Evolutionary conservation across 2,888 invertebrate genomes (phyloP), one percentile per base, ranked within the genome.

Genomic region (Apotomis betuletana): DNA sequence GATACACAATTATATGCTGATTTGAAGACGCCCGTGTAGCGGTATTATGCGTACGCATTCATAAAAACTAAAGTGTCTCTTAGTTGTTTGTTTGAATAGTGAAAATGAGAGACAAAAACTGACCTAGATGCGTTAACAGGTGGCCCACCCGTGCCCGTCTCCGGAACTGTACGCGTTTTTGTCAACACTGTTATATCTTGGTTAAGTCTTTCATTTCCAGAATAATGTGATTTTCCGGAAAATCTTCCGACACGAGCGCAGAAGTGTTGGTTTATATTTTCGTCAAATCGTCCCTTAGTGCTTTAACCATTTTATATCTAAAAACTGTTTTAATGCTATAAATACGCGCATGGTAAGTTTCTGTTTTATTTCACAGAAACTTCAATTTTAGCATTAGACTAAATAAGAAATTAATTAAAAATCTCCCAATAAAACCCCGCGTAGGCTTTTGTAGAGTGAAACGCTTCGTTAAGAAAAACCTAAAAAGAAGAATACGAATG

Each of bases 121-220:
- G 88, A 87, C 89, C 90, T 73, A 89, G 87, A 88, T 87, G 82
- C 80, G 81, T 85, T 84, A 87, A 85, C 86, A 87, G 86, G 83
- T 87, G 84, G 79, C 77, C 83, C 83, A 54, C 54, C 65, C 15
- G 81, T 82, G 78, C 80, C 81, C 64, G 80, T 73, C 79, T 79
- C 83, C 74, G 87, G 85, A 87, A 86, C 86, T 83, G 83, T 80
- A 82, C 77, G 79, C 72, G 79, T 84, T 87, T 86, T 85, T 84
- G 81, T 76, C 79, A 81, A 79, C 79, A 76, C 76, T 77, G 76
- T 78, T 83, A 77, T 75, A 77, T 79, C 12, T 78, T 76, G 74
- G 75, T 68, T 62, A 54, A 57, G 57, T 68, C 54, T 61, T 74
- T 49, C 52, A 65, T 55, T 67, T 70, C 58, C 58, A 44, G 46